These are phyloP conservation scores for Drosophila hydei DNA, from an alignment of 1,140 invertebrate genomes.

Conservation along the genomic window DNA sequence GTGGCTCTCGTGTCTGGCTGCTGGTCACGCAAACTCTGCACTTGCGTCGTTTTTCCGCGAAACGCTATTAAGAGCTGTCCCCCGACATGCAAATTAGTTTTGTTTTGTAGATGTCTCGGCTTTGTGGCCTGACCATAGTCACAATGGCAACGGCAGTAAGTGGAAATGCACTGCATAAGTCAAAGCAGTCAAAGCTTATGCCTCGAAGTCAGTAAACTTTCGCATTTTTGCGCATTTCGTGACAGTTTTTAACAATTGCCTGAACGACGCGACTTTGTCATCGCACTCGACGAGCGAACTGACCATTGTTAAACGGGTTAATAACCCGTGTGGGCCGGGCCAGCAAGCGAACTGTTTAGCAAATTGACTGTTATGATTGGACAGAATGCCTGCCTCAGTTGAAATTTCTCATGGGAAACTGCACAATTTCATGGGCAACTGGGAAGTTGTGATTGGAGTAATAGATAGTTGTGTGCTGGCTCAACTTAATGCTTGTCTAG, in stretches of 20 bases:
- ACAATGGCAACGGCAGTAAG: not conserved
- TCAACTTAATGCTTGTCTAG: too few species aligned
- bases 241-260: slow-evolving; percentile 76
- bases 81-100: slow-evolving; percentile 60
- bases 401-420: slow-evolving; percentile 13
- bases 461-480: not conserved
- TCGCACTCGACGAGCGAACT: slow-evolving; percentile 25
- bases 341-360: slow-evolving; percentile 9
- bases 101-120: slow-evolving; percentile 32
- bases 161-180: slow-evolving; percentile 35
- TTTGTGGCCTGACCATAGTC: slow-evolving; percentile 25
- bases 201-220: slow-evolving; percentile 68
- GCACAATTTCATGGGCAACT: not conserved
- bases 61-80: slow-evolving; percentile 22
- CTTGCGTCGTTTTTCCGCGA: slow-evolving; percentile 43
- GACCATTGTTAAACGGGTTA: slow-evolving; percentile 75
- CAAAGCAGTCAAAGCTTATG: slow-evolving; percentile 28
- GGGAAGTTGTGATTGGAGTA: not conserved
- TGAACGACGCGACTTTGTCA: slow-evolving; percentile 42
- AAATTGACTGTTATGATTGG: slow-evolving; percentile 36
- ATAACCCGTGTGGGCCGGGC: slow-evolving; percentile 41
- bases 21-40: slow-evolving; percentile 64
- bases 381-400: slow-evolving; percentile 19
- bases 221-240: slow-evolving; percentile 59
- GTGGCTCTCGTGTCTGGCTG: slow-evolving; percentile 48